Evolutionary conservation across 2,797 vertebrate genomes (phyloP).

Genomic region (Crocodylus rhombifer): DNA sequence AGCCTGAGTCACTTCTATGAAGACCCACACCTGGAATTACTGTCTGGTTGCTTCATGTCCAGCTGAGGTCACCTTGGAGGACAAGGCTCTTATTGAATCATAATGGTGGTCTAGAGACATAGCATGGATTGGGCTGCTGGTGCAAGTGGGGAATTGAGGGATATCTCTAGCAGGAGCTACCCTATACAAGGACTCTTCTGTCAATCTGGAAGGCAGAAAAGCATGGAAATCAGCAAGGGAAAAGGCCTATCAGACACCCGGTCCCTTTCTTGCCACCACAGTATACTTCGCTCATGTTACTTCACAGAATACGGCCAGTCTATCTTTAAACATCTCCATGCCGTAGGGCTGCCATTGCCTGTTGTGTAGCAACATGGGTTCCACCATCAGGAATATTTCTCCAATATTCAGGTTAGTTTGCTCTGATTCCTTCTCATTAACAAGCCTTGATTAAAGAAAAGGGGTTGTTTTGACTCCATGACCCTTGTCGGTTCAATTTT

Average conservation of each 20-base stretch:
- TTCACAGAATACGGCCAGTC: not conserved
- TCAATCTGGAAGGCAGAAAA: not conserved
- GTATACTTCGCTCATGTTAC: not conserved
- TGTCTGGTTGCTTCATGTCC: not conserved
- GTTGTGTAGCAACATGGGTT: not conserved
- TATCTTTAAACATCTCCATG: rapidly evolving
- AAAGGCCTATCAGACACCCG: not conserved
- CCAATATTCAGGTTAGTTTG: not conserved
- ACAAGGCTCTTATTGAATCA: not conserved
- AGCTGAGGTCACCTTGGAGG: not conserved
- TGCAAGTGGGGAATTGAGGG: not conserved
- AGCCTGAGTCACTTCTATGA: no score
- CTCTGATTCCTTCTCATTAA: not conserved
- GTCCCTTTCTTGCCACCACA: not conserved
- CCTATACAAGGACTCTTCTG: not conserved
- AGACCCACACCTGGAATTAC: not conserved
- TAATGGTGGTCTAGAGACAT: not conserved
- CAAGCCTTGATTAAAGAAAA: not conserved
- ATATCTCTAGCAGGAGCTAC: not conserved
- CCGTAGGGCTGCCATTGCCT: not conserved
- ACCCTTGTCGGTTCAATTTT: no score
- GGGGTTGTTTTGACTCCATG: no score
- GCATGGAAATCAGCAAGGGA: not conserved
- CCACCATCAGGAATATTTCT: rapidly evolving
- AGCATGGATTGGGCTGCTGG: not conserved